Base-by-base conservation (phyloP, 2,888 invertebrate genomes). In the Monopis laevigella region DNA sequence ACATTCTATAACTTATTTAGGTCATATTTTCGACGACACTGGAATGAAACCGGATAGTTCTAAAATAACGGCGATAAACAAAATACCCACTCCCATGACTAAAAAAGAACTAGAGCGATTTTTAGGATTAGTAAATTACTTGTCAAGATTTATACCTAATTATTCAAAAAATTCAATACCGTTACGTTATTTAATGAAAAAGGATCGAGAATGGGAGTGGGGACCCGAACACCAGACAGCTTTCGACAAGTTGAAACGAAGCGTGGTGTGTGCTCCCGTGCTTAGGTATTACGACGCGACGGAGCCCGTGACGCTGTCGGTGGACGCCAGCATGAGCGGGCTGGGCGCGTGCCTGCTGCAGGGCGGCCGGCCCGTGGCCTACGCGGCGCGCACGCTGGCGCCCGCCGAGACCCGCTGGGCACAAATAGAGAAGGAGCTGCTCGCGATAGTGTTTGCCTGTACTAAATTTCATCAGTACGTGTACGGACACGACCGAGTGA, bases 341-440 rank as follows among this genome's bases (percentile, higher is more conserved):
- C 40, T 44, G 39, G 46, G 46, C 30, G 46, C 46, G 6, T 30
- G 30, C 11, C 29, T 44, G 18, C 21, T 44, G 41, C 44, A 44
- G 39, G 39, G 16, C 8, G 43, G 43, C n/a, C 44, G 27, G 12
- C 46, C 46, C 1, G 41, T 46, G 2, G 43, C 27, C 5, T 44
- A 43, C 17, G 46, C 41, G 8, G 38, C 46, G 24, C 44, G 43
- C 36, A 47, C 48, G 7, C 46, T 47, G 29, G 43, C 46, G 6
- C 38, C 43, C 10, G 21, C 45, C 1, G 42, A 47, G 17, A 24
- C 16, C 10, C 16, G 45, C 4, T 47, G 41, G 40, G 45, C 47
- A 7, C 48, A 48, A 43, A 48, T 50, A 1, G 47, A 50, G 40
- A 50, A 48, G 30, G 50, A 49, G 41, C 39, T 50, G 36, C 40